Evolutionary conservation across 2,797 vertebrate genomes (phyloP).

Genomic region (Rhynchotus rufescens): DNA sequence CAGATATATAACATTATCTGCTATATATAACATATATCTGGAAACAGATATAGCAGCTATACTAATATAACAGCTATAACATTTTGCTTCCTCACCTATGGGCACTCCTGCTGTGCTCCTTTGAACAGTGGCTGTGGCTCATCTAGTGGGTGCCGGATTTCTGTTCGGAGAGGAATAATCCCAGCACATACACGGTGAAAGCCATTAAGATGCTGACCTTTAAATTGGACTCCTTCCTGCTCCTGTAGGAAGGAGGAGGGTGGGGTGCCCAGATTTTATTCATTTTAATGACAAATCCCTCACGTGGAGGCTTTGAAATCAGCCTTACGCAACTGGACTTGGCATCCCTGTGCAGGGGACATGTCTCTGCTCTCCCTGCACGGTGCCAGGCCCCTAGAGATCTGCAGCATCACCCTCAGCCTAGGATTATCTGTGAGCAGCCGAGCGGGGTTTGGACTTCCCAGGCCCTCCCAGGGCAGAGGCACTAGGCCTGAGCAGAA

Average conservation of each 20-base stretch:
- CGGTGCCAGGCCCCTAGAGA: background rate
- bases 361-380: conserved; percentile 3
- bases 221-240: conserved; percentile 66
- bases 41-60: background rate
- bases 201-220: conserved; percentile 62
- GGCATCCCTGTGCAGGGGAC: background rate
- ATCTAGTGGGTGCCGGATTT: background rate
- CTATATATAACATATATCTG: background rate
- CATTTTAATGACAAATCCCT: conserved; percentile 69
- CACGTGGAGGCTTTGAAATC: conserved; percentile 47
- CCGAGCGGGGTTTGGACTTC: background rate
- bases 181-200: background rate
- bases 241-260: conserved; percentile 50
- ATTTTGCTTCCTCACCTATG: background rate
- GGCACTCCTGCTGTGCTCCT: background rate
- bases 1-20: background rate
- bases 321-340: background rate
- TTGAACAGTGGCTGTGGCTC: background rate
- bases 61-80: background rate
- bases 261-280: conserved; percentile 66
- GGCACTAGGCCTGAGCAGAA: background rate
- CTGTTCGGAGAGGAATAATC: conserved; percentile 54
- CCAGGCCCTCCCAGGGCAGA: background rate
- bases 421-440: background rate
- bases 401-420: background rate